Conservation (phyloP, 2,797 vertebrate species). For the Sparidentex hasta region DNA sequence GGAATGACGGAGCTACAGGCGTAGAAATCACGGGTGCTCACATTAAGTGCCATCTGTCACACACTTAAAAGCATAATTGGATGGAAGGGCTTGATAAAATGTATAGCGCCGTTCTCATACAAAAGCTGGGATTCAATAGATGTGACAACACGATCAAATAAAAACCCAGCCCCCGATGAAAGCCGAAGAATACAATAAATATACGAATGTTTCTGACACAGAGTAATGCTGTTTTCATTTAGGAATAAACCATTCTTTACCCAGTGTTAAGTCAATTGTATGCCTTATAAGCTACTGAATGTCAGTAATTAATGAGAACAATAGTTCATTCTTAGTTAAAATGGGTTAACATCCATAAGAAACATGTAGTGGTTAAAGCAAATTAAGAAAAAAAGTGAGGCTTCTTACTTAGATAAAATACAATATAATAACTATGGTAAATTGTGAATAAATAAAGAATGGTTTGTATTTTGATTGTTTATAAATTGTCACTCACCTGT, state of each 20-base stretch:
- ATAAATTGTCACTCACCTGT: too few relatives aligned
- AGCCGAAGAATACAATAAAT: neutral
- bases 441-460: neutral
- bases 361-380: neutral
- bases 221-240: neutral
- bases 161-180: neutral
- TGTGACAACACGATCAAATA: slow-evolving; percentile 30
- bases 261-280: neutral
- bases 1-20: slow-evolving; percentile 35
- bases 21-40: slow-evolving; percentile 46
- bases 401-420: neutral
- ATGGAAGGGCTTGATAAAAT: slow-evolving; percentile 43
- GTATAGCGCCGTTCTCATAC: slow-evolving; percentile 4
- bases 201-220: neutral
- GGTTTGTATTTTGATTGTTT: neutral
- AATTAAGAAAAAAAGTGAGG: neutral
- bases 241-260: neutral
- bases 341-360: too few relatives aligned
- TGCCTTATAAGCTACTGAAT: neutral
- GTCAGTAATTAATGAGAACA: too few relatives aligned
- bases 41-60: slow-evolving; percentile 53
- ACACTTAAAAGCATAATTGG: slow-evolving; percentile 50
- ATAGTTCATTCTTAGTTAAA: neutral
- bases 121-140: slow-evolving; percentile 11
- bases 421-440: neutral